These are phyloP conservation scores for Synanthedon formicaeformis DNA, from an alignment of 2,888 invertebrate genomes.

Conservation along the genomic window DNA sequence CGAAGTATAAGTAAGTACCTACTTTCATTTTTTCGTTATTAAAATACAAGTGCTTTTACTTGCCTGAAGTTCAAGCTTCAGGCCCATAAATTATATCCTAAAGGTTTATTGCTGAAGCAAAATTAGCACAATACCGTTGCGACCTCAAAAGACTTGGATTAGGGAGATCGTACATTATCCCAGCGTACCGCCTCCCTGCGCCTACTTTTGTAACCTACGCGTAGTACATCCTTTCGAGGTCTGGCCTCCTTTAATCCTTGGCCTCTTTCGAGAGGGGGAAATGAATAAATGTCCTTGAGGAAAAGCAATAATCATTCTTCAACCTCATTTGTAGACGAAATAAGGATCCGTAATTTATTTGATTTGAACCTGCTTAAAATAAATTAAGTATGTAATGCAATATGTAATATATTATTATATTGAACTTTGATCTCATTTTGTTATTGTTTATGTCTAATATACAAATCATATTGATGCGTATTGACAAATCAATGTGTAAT, in stretches of 20 bases:
- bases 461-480: too few species aligned
- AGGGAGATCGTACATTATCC: neutral
- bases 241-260: constrained; percentile 13
- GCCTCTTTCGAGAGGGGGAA: constrained; percentile 9
- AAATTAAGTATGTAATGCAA: too few species aligned
- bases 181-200: neutral
- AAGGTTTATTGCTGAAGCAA: constrained; percentile 9
- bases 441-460: too few species aligned
- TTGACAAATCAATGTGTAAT: too few species aligned
- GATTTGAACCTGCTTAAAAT: too few species aligned
- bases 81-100: constrained; percentile 1
- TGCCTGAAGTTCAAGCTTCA: neutral
- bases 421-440: too few species aligned
- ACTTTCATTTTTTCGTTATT: too few species aligned
- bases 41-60: too few species aligned
- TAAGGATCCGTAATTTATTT: too few species aligned
- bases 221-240: constrained; percentile 6
- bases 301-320: constrained; percentile 1
- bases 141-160: neutral
- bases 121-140: constrained; percentile 11
- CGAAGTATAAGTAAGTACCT: too few species aligned
- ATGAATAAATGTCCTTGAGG: constrained; percentile 4
- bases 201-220: constrained; percentile 2
- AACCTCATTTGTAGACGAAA: too few species aligned
- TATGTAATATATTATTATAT: too few species aligned